Evolutionary conservation across 2,888 invertebrate genomes (phyloP).

Genomic region (Bombyx huttoni): DNA sequence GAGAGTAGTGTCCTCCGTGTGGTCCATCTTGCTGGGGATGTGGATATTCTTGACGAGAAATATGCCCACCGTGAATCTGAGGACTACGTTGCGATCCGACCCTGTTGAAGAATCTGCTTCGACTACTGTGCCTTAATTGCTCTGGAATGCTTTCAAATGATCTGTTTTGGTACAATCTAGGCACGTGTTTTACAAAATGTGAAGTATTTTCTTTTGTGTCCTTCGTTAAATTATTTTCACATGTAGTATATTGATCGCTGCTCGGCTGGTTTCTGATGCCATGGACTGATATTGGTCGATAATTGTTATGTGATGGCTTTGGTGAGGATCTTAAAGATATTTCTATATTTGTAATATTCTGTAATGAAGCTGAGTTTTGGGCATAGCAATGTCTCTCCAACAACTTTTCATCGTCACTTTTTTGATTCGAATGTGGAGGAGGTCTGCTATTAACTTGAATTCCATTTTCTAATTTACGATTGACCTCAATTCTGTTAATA

Average conservation of each 20-base stretch:
- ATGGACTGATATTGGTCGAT: slow-evolving; percentile 62
- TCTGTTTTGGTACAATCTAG: slow-evolving; percentile 58
- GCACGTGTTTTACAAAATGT: slow-evolving; percentile 57
- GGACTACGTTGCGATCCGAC: slow-evolving; percentile 59
- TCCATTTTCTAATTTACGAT: slow-evolving; percentile 43
- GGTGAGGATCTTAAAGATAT: slow-evolving; percentile 53
- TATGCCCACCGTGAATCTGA: slow-evolving; percentile 35
- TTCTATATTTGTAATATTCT: slow-evolving; percentile 67
- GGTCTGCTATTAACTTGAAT: slow-evolving; percentile 41
- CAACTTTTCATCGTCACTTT: slow-evolving; percentile 68
- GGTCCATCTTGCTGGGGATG: slow-evolving; percentile 30
- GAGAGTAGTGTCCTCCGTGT: slow-evolving; percentile 39
- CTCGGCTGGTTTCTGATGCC: slow-evolving; percentile 39
- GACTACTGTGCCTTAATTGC: slow-evolving; percentile 50
- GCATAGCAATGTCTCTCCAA: slow-evolving; percentile 49
- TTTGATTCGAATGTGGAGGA: slow-evolving; percentile 44
- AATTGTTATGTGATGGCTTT: slow-evolving; percentile 37
- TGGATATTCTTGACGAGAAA: slow-evolving; percentile 42
- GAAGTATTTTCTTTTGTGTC: slow-evolving; percentile 57
- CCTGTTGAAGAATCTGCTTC: slow-evolving; percentile 58
- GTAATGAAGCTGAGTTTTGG: slow-evolving; percentile 49
- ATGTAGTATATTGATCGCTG: slow-evolving; percentile 28
- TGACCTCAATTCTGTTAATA: slow-evolving; percentile 21
- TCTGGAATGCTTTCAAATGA: slow-evolving; percentile 66
- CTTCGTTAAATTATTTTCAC: slow-evolving; percentile 43